Conservation (phyloP, 2,113 vertebrate genomes). For the Choloepus hoffmanni region DNA sequence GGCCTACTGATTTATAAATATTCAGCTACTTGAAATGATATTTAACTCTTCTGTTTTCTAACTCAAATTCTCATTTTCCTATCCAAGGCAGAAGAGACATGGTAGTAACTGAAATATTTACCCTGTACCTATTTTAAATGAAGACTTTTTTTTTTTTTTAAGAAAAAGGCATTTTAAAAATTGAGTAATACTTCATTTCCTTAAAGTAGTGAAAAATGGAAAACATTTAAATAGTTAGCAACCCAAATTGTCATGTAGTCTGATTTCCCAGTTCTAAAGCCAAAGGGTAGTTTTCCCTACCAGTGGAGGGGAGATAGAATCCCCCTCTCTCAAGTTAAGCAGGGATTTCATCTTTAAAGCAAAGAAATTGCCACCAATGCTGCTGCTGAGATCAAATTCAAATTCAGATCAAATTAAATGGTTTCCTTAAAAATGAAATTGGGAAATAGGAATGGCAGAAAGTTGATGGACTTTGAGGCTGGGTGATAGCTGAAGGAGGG, state of each 20-base stretch:
- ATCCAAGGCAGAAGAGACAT: not conserved
- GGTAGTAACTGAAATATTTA: not conserved
- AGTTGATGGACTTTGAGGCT: not conserved
- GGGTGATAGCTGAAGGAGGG: not conserved
- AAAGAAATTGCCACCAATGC: not conserved
- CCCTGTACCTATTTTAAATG: not conserved
- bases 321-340: not conserved
- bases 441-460: not conserved
- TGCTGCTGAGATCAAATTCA: not conserved
- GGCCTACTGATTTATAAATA: slow-evolving; percentile 4
- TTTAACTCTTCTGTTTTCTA: not conserved
- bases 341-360: not conserved
- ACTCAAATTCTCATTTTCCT: slow-evolving; percentile 28
- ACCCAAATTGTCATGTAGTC: not conserved
- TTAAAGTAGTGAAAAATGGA: not conserved
- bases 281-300: not conserved
- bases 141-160: not conserved
- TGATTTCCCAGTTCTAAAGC: not conserved
- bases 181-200: not conserved
- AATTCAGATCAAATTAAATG: slow-evolving; percentile 25
- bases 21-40: not conserved
- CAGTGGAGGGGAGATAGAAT: not conserved
- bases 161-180: not conserved
- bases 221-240: not conserved
- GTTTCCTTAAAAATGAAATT: slow-evolving; percentile 16